Evolutionary conservation across 1,140 invertebrate genomes (phyloP), one percentile per base, ranked within the genome.

Genomic region (Neodiprion virginianus): DNA sequence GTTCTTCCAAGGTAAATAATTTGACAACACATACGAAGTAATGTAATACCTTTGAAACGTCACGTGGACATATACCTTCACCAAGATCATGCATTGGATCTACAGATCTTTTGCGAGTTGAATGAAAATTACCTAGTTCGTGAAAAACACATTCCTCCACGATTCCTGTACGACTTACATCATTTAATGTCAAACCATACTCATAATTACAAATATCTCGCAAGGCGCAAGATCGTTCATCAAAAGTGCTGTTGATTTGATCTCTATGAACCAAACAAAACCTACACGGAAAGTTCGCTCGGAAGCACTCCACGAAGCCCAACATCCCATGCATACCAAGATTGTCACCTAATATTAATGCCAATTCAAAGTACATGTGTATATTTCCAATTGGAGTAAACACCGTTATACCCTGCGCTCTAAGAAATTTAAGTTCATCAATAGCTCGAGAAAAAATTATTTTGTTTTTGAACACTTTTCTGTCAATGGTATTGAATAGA

Each of bases 21-120:
- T 77, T 79, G 61, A 76, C 48, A 48, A 12, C 67, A 72, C 67
- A 70, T 66, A 83, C 79, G 14, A 79, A 79, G 72, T 78, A 10
- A 61, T 74, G n/a, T 17, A 85, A 67, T 8, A 79, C 78, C 14
- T 61, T 47, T 4, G 79, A 74, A 68, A 84, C 74, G 75, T 82
- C 80, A 72, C 83, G 83, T 21, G 80, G 67, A 61, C 72, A 76
- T 48, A 85, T 73, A 3, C 83, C 81, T 70, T 83, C 81, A 73
- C 76, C 74, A 50, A 83, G 53, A 75, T 84, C 84, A 75, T 85
- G 83, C 79, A 82, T 82, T 48, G 82, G 72, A 78, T 84, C 83
- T 53, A 77, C 75, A 21, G 67, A 71, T 23, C 78, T 67, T 61
- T 84, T 84, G 69, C 75, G 71, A 50, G 74, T 79, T 10, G 83